A percentile compares a stretch with the other conserved stretches of the same genome.
These are phyloP conservation scores for Ernsta delagoae DNA, from an alignment of 2,888 invertebrate species.

Conservation along the genomic window DNA sequence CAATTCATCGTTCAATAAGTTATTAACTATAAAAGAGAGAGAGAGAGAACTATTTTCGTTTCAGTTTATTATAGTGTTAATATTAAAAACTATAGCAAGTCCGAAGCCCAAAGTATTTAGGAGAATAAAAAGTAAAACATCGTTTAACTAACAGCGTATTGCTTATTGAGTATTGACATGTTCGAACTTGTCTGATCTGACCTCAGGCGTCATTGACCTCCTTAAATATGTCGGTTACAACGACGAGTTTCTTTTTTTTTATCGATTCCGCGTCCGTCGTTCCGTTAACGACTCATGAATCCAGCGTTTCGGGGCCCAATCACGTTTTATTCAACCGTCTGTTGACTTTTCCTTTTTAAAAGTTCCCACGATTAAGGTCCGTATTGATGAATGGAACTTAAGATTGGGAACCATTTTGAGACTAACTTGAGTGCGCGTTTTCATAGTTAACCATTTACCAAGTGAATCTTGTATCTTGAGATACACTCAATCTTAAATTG, in stretches of 20 bases:
- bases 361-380: neutral
- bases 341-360: neutral
- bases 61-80: too few relatives aligned
- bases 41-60: too few relatives aligned
- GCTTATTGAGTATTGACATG: slow-evolving; percentile 10
- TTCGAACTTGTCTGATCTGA: slow-evolving; percentile 23
- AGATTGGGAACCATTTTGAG: too few relatives aligned
- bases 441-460: too few relatives aligned
- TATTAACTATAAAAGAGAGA: too few relatives aligned
- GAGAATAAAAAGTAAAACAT: neutral
- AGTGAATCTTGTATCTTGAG: too few relatives aligned
- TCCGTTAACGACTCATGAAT: neutral
- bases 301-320: neutral
- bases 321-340: slow-evolving; percentile 2
- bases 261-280: slow-evolving; percentile 14
- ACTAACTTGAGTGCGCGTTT: too few relatives aligned
- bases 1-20: too few relatives aligned
- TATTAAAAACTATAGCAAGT: too few relatives aligned
- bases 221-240: slow-evolving; percentile 25
- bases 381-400: too few relatives aligned
- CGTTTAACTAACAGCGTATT: too few relatives aligned
- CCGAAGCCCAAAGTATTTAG: neutral
- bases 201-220: slow-evolving; percentile 29
- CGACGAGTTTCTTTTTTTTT: slow-evolving; percentile 16
- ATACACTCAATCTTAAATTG: too few relatives aligned